Percentiles rank a stretch among this genome's conserved stretches.
Evolutionary conservation across 2,113 vertebrate genomes (phyloP).

Genomic region (Kryptolebias marmoratus): DNA sequence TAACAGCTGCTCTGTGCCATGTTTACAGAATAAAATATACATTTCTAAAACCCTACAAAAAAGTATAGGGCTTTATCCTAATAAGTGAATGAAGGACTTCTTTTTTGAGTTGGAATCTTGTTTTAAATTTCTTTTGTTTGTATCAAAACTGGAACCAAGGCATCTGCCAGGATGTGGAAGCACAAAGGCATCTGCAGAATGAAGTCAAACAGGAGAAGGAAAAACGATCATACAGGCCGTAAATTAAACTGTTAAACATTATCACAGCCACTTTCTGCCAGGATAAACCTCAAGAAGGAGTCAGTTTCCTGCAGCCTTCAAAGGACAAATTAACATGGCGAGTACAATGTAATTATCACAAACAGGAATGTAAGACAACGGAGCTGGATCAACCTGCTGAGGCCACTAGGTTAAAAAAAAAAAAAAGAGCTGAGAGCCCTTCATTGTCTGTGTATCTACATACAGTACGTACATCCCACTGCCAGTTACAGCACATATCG

Average conservation of each 20-base stretch:
- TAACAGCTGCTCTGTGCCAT: no score
- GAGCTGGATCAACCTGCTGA: not conserved
- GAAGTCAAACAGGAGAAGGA: not conserved
- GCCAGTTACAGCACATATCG: no score
- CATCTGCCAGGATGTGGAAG: not conserved
- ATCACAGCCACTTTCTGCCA: not conserved
- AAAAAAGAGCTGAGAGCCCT: not conserved
- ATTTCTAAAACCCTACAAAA: not conserved
- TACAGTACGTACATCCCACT: no score
- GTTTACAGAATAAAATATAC: not conserved
- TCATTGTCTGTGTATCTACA: not conserved
- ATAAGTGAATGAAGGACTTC: no score
- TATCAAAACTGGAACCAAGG: not conserved
- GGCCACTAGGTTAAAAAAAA: not conserved
- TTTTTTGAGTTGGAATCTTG: no score
- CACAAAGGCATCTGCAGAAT: not conserved
- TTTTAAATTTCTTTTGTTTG: not conserved
- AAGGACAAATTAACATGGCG: not conserved
- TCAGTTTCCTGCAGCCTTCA: not conserved
- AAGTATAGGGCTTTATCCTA: no score
- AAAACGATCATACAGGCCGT: slow-evolving; percentile 11
- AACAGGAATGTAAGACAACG: not conserved
- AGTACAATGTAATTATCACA: not conserved
- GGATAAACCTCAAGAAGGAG: not conserved
- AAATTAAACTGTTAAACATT: not conserved